phyloP scores from a whole-genome alignment of 2,888 invertebrate species.

The Dyspetes luteomarginatus region DNA sequence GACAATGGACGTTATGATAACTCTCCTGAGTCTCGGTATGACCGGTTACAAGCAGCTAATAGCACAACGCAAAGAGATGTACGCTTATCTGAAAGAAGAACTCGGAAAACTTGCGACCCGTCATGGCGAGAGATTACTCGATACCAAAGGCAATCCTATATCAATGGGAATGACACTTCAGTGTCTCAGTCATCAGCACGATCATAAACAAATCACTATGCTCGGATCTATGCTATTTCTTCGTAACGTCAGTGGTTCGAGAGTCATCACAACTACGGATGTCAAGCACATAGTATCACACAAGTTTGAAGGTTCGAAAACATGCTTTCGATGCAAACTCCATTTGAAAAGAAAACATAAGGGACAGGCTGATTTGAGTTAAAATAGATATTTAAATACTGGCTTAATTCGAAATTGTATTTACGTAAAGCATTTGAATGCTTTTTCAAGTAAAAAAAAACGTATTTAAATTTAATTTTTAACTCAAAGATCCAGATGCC shows the following conservation, averaged over 20 bases:
- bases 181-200: slow-evolving; percentile 79
- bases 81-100: slow-evolving; percentile 86
- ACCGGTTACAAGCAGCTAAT: slow-evolving; percentile 87
- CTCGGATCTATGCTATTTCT: slow-evolving; percentile 90
- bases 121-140: slow-evolving; percentile 86
- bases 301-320: slow-evolving; percentile 85
- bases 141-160: slow-evolving; percentile 88
- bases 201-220: slow-evolving; percentile 85
- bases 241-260: slow-evolving; percentile 89
- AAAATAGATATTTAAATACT: too few species aligned
- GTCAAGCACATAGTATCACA: slow-evolving; percentile 85
- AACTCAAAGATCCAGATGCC: too few species aligned
- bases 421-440: too few species aligned
- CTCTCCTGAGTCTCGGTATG: slow-evolving; percentile 88
- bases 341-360: too few species aligned
- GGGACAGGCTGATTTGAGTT: too few species aligned
- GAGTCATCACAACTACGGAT: slow-evolving; percentile 86
- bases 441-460: too few species aligned
- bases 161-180: slow-evolving; percentile 86
- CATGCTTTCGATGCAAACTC: too few species aligned
- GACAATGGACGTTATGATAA: slow-evolving; percentile 90
- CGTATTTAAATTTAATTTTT: too few species aligned
- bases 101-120: slow-evolving; percentile 85
- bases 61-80: slow-evolving; percentile 86
- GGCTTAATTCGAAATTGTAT: too few species aligned